phyloP scores from a whole-genome alignment of 35 echinoderm and acorn worm genomes.

The Lytechinus variegatus region DNA sequence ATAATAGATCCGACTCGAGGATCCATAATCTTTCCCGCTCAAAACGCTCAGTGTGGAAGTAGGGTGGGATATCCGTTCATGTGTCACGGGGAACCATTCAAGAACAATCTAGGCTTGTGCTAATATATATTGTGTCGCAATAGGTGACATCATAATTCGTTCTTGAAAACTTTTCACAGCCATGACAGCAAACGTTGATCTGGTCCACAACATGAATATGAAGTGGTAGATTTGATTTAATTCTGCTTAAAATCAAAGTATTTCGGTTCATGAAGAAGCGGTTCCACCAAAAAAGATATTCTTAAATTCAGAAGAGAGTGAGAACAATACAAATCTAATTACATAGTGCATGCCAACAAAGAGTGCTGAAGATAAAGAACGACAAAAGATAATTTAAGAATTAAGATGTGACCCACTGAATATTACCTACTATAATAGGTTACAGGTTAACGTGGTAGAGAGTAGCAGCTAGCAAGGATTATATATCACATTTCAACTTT shows the following conservation, averaged over 20 bases:
- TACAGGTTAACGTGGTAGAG: no score
- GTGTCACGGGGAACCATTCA: not conserved
- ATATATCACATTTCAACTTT: no score
- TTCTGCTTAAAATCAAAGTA: not conserved
- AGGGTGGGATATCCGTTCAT: not conserved
- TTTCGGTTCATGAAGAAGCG: not conserved
- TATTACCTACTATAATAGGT: no score
- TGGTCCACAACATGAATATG: not conserved
- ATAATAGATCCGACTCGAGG: not conserved
- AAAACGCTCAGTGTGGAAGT: conserved; percentile 10
- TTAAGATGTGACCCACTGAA: no score
- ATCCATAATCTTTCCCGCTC: not conserved
- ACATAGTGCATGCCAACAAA: no score
- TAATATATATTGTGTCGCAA: not conserved
- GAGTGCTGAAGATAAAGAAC: no score
- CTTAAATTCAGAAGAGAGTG: no score
- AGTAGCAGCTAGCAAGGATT: no score
- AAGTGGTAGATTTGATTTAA: not conserved
- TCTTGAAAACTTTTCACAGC: not conserved
- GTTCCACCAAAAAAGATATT: not conserved
- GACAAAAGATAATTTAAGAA: no score
- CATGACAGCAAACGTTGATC: not conserved
- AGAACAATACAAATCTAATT: no score
- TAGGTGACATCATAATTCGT: not conserved
- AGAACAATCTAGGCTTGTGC: not conserved